phyloP scores from a whole-genome alignment of 2,797 vertebrate species.

The Paratrypauchen microcephalus region DNA sequence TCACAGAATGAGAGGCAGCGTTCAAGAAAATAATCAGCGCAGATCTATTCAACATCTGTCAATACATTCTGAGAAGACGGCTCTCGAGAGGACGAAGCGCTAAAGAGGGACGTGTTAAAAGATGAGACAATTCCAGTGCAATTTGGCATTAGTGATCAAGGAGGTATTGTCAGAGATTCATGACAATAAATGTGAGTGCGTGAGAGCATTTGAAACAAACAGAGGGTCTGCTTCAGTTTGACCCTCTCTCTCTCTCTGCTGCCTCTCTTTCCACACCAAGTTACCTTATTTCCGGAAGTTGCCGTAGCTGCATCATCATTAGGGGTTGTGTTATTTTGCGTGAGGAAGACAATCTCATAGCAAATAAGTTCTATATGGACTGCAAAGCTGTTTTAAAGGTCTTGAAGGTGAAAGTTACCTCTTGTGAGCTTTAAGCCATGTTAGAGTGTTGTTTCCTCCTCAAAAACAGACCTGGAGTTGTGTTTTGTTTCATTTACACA shows the following conservation, averaged over 20 bases:
- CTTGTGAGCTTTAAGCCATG: too few relatives aligned
- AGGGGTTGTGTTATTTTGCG: too few relatives aligned
- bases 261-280: background rate
- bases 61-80: background rate
- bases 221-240: background rate
- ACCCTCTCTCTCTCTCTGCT: background rate
- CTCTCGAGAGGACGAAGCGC: background rate
- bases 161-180: background rate
- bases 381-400: too few relatives aligned
- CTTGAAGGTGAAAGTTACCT: too few relatives aligned
- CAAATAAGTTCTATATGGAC: too few relatives aligned
- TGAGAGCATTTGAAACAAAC: background rate
- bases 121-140: background rate
- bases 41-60: background rate
- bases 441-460: too few relatives aligned
- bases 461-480: too few relatives aligned
- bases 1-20: background rate
- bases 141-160: background rate
- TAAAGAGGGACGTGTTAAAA: background rate
- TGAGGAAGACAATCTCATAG: too few relatives aligned
- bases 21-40: background rate
- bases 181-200: background rate
- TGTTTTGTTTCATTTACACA: too few relatives aligned
- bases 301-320: too few relatives aligned
- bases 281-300: background rate